Percentiles rank a stretch among this genome's conserved stretches.
Conservation (phyloP, 2,797 vertebrate species). For the Scolopax bukidnonensis region DNA sequence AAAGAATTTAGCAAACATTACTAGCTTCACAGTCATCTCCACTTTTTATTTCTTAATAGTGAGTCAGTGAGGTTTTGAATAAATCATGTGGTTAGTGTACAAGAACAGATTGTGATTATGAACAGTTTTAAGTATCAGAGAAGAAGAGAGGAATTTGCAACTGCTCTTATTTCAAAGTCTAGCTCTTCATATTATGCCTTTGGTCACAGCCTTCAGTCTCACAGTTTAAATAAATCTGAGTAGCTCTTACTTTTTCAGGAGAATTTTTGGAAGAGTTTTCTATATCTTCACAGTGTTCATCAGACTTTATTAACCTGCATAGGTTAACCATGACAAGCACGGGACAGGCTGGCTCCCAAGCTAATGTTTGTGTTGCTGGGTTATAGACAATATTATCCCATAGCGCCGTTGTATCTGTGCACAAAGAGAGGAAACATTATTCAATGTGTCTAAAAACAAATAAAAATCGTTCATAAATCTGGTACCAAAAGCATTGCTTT, state of each 20-base stretch:
- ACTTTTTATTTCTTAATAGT: slow-evolving; percentile 2
- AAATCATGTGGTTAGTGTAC: not conserved
- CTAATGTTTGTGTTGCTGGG: slow-evolving; percentile 52
- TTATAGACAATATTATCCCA: slow-evolving; percentile 76
- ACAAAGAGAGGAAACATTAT: slow-evolving; percentile 26
- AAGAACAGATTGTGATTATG: not conserved
- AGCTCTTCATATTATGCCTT: not conserved
- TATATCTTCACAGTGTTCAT: slow-evolving; percentile 64
- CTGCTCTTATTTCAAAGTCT: not conserved
- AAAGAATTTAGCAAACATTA: slow-evolving; percentile 32
- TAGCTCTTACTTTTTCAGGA: slow-evolving; percentile 69
- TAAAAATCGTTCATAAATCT: not conserved
- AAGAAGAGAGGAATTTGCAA: not conserved
- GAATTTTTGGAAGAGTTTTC: slow-evolving; percentile 41
- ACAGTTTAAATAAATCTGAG: not conserved
- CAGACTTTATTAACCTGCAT: slow-evolving; percentile 57
- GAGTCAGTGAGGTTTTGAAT: slow-evolving; percentile 14
- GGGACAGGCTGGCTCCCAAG: slow-evolving; percentile 77
- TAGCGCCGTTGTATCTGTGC: slow-evolving; percentile 66
- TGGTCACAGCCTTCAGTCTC: not conserved
- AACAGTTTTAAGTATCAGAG: not conserved
- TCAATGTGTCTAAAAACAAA: not conserved
- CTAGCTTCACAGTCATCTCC: slow-evolving; percentile 11
- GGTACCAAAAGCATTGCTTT: not conserved
- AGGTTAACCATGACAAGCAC: slow-evolving; percentile 68